A percentile compares a stretch with the other conserved stretches of the same genome.
phyloP scores from a whole-genome alignment of 2,888 invertebrate species.

The Steromphala cineraria region DNA sequence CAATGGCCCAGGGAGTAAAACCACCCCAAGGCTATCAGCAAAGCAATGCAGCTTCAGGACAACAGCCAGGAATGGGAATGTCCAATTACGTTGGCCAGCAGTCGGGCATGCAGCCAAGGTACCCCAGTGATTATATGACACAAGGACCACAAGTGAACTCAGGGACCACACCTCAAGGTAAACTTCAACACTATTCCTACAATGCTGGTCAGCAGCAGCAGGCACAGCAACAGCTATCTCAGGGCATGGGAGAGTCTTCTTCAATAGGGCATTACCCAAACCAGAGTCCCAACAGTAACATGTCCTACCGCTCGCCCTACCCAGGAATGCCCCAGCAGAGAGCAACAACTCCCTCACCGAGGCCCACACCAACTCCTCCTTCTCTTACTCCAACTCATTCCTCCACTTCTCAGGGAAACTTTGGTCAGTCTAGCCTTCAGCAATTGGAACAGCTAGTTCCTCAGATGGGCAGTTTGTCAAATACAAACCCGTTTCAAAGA shows the following conservation, averaged over 20 bases:
- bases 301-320: slow-evolving; percentile 29
- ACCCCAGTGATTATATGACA: slow-evolving; percentile 27
- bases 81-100: slow-evolving; percentile 16
- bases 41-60: slow-evolving; percentile 3
- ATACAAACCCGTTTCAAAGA: slow-evolving; percentile 44
- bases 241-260: slow-evolving; percentile 37
- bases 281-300: slow-evolving; percentile 54
- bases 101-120: slow-evolving; percentile 23
- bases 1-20: slow-evolving; percentile 29
- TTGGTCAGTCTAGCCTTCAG: slow-evolving; percentile 50
- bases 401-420: slow-evolving; percentile 55
- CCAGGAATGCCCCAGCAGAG: slow-evolving; percentile 44
- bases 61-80: neutral
- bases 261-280: slow-evolving; percentile 53
- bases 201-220: slow-evolving; percentile 31
- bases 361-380: slow-evolving; percentile 55
- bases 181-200: slow-evolving; percentile 31
- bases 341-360: slow-evolving; percentile 56
- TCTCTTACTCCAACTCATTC: slow-evolving; percentile 43
- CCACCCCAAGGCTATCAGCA: slow-evolving; percentile 34
- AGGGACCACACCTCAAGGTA: slow-evolving; percentile 23
- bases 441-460: slow-evolving; percentile 60
- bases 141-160: slow-evolving; percentile 33
- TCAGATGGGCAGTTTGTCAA: slow-evolving; percentile 38
- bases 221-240: slow-evolving; percentile 26